These are phyloP conservation scores for Altica lythri DNA, from an alignment of 2,888 invertebrate species.

Conservation along the genomic window DNA sequence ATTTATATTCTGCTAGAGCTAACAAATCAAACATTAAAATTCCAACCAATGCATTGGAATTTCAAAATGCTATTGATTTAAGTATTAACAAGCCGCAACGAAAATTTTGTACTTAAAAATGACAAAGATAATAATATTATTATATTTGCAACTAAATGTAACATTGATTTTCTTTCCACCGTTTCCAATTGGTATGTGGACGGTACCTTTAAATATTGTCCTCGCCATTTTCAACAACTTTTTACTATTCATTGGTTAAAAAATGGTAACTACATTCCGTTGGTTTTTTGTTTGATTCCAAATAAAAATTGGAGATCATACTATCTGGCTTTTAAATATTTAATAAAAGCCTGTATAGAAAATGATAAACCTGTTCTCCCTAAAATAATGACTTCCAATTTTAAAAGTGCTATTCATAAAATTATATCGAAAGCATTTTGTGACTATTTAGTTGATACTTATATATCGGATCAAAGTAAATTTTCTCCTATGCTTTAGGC, in stretches of 20 bases:
- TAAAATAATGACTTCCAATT: background rate
- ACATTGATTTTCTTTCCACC: background rate
- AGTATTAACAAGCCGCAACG: background rate
- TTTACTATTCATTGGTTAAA: background rate
- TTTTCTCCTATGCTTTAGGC: too few species aligned
- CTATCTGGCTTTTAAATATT: background rate
- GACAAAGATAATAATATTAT: conserved; percentile 1
- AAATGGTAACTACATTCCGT: background rate
- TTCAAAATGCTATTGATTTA: conserved; percentile 1
- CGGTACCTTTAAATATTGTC: background rate
- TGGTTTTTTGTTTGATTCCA: background rate
- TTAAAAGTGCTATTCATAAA: background rate
- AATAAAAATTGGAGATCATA: background rate
- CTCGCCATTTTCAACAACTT: background rate
- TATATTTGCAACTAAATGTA: background rate
- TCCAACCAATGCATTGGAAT: background rate
- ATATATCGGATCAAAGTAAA: too few species aligned
- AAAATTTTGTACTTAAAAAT: background rate
- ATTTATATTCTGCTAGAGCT: background rate
- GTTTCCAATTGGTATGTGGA: background rate
- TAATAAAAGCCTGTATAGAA: background rate
- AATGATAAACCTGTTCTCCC: background rate
- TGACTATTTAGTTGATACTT: too few species aligned
- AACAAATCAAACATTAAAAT: background rate
- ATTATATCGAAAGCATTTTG: background rate